Percentiles rank a stretch among this genome's conserved stretches.
Evolutionary conservation across 2,888 invertebrate species (phyloP).

Genomic region (Heliconius cydno): DNA sequence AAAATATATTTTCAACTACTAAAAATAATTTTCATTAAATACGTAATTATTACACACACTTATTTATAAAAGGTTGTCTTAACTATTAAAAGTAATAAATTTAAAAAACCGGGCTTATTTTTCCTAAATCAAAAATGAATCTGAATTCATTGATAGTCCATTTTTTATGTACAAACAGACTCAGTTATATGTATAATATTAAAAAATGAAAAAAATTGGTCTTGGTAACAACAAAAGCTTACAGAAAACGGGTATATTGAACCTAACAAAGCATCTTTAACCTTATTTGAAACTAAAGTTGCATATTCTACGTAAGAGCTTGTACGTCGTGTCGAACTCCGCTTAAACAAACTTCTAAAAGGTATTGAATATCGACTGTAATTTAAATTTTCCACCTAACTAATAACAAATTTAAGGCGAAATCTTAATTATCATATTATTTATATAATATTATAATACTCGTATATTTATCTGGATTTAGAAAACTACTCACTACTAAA

Average conservation of each 20-base stretch:
- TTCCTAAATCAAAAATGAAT: no score
- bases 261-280: constrained; percentile 27
- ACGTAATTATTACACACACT: no score
- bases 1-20: no score
- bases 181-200: no score
- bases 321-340: constrained; percentile 34
- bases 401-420: background rate
- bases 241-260: constrained; percentile 23
- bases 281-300: constrained; percentile 21
- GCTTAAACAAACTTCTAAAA: constrained; percentile 31
- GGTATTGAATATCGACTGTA: constrained; percentile 34
- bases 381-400: constrained; percentile 6
- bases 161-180: no score
- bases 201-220: no score
- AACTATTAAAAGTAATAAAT: no score
- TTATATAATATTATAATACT: background rate
- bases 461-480: background rate
- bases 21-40: no score
- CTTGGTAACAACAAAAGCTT: background rate
- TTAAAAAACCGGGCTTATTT: no score
- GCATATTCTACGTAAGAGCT: constrained; percentile 25
- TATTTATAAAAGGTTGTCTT: no score
- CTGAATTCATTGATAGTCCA: no score
- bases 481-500: background rate
- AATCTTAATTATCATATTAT: background rate